A percentile compares a stretch with the other conserved stretches of the same genome.
Conservation (phyloP, 2,888 invertebrate species). For the Metallyticus violacea region DNA sequence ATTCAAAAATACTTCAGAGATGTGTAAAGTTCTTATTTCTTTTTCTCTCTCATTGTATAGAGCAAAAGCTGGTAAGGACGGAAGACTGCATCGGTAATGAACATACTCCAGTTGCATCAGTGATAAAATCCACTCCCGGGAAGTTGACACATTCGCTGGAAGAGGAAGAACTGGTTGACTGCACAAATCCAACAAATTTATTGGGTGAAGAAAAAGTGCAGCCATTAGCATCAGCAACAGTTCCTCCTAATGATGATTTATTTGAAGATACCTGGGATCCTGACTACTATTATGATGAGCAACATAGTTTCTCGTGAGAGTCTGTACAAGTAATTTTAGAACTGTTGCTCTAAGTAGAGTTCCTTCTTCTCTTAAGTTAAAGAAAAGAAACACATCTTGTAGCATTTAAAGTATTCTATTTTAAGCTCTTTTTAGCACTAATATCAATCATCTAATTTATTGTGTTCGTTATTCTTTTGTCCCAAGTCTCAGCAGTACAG, state of each 20-base stretch:
- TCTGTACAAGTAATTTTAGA: neutral
- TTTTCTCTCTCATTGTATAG: neutral
- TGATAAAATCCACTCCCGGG: neutral
- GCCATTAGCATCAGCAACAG: neutral
- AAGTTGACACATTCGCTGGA: slow-evolving; percentile 8
- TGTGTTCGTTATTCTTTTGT: neutral
- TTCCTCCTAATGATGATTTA: neutral
- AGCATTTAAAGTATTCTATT: neutral
- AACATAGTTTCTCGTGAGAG: slow-evolving; percentile 23
- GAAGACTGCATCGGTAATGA: neutral
- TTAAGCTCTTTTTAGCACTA: slow-evolving; percentile 6
- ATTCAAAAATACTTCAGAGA: no score
- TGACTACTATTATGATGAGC: slow-evolving; percentile 10
- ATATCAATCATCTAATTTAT: neutral
- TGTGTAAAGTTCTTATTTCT: no score
- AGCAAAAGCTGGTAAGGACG: neutral
- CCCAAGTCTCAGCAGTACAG: neutral
- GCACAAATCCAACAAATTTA: neutral
- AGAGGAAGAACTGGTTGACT: slow-evolving; percentile 8
- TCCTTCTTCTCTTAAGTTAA: slow-evolving; percentile 1
- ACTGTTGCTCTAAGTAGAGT: neutral
- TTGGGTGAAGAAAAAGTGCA: neutral
- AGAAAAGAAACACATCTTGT: neutral
- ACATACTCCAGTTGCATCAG: neutral
- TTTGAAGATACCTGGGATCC: slow-evolving; percentile 12